Percentiles rank a stretch among this genome's conserved stretches.
These are phyloP conservation scores for Euplagia quadripunctaria DNA, from an alignment of 2,888 invertebrate species.

Conservation along the genomic window DNA sequence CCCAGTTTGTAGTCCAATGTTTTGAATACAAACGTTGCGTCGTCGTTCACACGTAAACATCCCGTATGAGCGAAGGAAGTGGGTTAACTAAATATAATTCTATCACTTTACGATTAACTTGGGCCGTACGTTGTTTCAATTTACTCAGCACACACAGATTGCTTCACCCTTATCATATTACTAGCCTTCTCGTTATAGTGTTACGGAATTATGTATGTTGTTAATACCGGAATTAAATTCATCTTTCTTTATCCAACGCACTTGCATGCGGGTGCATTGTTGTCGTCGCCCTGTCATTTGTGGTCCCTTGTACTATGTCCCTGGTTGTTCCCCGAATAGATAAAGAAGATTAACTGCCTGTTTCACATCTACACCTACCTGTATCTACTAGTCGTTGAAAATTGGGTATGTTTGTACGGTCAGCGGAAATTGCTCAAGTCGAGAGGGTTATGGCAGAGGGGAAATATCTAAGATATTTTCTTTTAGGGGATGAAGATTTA, in stretches of 20 bases:
- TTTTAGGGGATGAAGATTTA: constrained; percentile 70
- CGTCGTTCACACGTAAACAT: constrained; percentile 74
- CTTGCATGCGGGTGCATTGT: constrained; percentile 78
- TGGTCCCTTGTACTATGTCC: constrained; percentile 51
- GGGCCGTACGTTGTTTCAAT: constrained; percentile 50
- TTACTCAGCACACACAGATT: constrained; percentile 45
- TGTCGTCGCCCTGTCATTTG: constrained; percentile 67
- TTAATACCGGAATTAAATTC: constrained; percentile 56
- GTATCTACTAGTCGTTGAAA: constrained; percentile 55
- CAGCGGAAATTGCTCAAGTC: constrained; percentile 66
- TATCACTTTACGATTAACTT: constrained; percentile 64
- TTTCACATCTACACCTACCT: constrained; percentile 60
- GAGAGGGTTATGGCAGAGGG: constrained; percentile 60
- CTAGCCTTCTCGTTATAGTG: constrained; percentile 41
- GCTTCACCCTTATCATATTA: constrained; percentile 47
- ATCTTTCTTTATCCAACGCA: constrained; percentile 65
- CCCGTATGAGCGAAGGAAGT: constrained; percentile 72
- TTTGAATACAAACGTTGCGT: constrained; percentile 77
- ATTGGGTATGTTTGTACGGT: constrained; percentile 53
- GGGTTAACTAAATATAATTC: constrained; percentile 74
- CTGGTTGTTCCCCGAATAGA: constrained; percentile 59
- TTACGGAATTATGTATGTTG: constrained; percentile 48
- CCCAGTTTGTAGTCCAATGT: constrained; percentile 68
- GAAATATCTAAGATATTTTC: constrained; percentile 67
- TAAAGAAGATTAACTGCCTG: constrained; percentile 72